Conservation (phyloP, 2,797 vertebrate genomes). For the Bovichtus variegatus region DNA sequence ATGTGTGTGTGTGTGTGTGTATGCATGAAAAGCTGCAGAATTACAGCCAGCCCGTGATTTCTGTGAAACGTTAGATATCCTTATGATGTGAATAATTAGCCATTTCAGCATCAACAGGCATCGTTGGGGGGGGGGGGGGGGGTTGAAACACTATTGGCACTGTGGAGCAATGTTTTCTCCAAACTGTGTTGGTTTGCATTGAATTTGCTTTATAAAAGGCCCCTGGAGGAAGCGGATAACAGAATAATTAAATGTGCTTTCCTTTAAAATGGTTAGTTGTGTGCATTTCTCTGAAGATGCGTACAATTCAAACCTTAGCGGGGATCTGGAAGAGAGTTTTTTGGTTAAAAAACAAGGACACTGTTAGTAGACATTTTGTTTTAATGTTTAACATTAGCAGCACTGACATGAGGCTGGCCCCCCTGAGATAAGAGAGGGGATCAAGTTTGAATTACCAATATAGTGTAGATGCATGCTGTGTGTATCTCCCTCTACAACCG, state of each 20-base stretch:
- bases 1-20: background rate
- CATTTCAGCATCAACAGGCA: background rate
- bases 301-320: background rate
- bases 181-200: background rate
- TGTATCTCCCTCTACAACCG: slow-evolving; percentile 3
- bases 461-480: slow-evolving; percentile 12
- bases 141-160: background rate
- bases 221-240: background rate
- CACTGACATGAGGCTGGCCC: background rate
- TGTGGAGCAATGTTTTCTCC: background rate
- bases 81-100: background rate
- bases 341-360: background rate
- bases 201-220: background rate
- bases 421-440: slow-evolving; percentile 5
- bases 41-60: background rate
- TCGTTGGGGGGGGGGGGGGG: background rate
- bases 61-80: background rate
- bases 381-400: slow-evolving; percentile 11
- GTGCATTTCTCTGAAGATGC: background rate
- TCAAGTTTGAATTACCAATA: slow-evolving; percentile 15
- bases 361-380: background rate
- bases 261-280: too few relatives aligned
- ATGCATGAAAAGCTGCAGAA: background rate
- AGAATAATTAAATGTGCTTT: background rate
- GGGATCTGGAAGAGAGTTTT: background rate